Percentiles rank a stretch among this genome's conserved stretches.
phyloP scores from a whole-genome alignment of 2,797 vertebrate genomes.

The Phrynocephalus vlangalii region DNA sequence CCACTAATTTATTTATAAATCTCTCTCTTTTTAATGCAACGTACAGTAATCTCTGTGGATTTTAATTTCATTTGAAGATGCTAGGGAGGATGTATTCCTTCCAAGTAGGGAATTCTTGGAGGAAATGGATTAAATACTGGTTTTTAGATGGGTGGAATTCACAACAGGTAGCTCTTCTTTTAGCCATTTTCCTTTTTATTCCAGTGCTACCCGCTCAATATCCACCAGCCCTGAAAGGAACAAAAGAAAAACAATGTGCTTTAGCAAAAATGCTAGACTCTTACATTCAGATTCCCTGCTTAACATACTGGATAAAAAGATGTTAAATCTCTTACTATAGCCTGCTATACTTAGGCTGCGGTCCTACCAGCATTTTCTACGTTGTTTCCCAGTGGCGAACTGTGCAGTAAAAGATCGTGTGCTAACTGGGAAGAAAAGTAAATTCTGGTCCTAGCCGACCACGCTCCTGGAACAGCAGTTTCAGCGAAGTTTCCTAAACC shows the following conservation, averaged over 20 bases:
- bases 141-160: conserved; percentile 15
- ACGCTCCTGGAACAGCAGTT: too few species aligned
- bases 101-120: not conserved
- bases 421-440: too few species aligned
- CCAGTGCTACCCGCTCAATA: not conserved
- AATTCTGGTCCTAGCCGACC: too few species aligned
- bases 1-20: conserved; percentile 12
- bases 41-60: not conserved
- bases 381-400: too few species aligned
- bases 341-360: not conserved
- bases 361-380: too few species aligned
- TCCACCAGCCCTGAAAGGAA: not conserved
- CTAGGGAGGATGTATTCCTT: not conserved
- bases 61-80: not conserved
- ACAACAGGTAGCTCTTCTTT: not conserved
- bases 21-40: not conserved
- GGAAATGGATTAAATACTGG: conserved; percentile 24
- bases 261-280: too few species aligned
- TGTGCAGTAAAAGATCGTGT: too few species aligned
- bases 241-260: not conserved
- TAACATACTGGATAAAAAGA: not conserved
- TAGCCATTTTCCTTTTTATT: not conserved
- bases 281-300: not conserved
- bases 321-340: not conserved
- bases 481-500: too few species aligned